Evolutionary conservation across 1,140 invertebrate species (phyloP).

Genomic region (Leptinotarsa texana): DNA sequence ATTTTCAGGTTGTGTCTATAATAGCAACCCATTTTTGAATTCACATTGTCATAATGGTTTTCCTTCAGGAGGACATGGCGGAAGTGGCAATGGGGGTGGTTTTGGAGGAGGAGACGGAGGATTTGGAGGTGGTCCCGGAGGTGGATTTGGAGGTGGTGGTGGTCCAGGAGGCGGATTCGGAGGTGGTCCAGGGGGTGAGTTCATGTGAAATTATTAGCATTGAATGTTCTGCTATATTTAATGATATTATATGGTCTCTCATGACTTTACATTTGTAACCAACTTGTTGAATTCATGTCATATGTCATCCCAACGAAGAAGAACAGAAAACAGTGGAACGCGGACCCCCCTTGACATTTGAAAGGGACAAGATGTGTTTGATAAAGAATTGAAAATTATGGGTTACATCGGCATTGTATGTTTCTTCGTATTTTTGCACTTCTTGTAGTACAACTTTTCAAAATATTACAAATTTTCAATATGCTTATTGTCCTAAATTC

Average conservation of each 20-base stretch:
- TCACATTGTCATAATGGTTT: conserved; percentile 16
- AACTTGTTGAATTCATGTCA: too few species aligned
- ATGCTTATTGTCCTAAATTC: too few species aligned
- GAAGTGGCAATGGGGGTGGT: background rate
- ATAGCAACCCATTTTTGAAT: conserved; percentile 13
- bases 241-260: background rate
- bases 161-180: conserved; percentile 11
- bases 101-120: background rate
- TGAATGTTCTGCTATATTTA: background rate
- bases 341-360: too few species aligned
- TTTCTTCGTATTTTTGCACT: too few species aligned
- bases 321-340: too few species aligned
- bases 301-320: too few species aligned
- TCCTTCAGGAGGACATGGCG: background rate
- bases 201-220: background rate
- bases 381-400: too few species aligned
- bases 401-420: too few species aligned
- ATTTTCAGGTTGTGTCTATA: conserved; percentile 16
- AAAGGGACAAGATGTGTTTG: too few species aligned
- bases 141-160: background rate
- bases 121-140: conserved; percentile 3
- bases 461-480: too few species aligned
- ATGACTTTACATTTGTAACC: too few species aligned
- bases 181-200: conserved; percentile 4
- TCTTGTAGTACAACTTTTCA: too few species aligned